phyloP scores from a whole-genome alignment of 37 sponge, comb jelly and placozoan genomes.

The Spongilla lacustris region DNA sequence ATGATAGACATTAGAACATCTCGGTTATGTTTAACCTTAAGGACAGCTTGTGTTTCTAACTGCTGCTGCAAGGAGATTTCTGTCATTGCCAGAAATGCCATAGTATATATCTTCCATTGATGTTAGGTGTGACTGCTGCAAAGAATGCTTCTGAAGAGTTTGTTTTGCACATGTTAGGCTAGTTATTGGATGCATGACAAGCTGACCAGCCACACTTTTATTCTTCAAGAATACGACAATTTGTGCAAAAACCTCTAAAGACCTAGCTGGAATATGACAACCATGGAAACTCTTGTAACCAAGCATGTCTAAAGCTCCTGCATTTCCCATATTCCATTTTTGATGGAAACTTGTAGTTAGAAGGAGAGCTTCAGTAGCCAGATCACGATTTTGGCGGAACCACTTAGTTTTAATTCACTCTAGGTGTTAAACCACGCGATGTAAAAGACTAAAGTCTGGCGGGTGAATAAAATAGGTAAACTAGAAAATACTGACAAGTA shows the following conservation, averaged over 20 bases:
- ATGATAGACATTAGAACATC: slow-evolving; percentile 21
- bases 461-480: no score
- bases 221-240: slow-evolving; percentile 37
- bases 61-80: not conserved
- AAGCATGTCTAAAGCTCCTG: slow-evolving; percentile 51
- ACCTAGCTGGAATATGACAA: slow-evolving; percentile 33
- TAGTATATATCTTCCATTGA: slow-evolving; percentile 5
- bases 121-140: not conserved
- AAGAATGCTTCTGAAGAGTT: slow-evolving; percentile 31
- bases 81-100: not conserved
- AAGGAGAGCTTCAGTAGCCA: slow-evolving; percentile 27
- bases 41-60: slow-evolving; percentile 5
- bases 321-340: slow-evolving; percentile 39
- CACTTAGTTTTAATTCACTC: not conserved
- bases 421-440: no score
- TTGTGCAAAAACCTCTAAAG: slow-evolving; percentile 48
- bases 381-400: not conserved
- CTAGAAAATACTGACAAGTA: no score
- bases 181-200: slow-evolving; percentile 24
- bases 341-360: slow-evolving; percentile 24
- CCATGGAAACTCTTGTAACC: slow-evolving; percentile 55
- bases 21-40: slow-evolving; percentile 7
- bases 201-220: not conserved
- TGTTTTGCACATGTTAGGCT: slow-evolving; percentile 44
- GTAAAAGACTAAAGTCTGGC: no score